Conservation (phyloP, 2,113 vertebrate species). For the Porphyrio hochstetteri region DNA sequence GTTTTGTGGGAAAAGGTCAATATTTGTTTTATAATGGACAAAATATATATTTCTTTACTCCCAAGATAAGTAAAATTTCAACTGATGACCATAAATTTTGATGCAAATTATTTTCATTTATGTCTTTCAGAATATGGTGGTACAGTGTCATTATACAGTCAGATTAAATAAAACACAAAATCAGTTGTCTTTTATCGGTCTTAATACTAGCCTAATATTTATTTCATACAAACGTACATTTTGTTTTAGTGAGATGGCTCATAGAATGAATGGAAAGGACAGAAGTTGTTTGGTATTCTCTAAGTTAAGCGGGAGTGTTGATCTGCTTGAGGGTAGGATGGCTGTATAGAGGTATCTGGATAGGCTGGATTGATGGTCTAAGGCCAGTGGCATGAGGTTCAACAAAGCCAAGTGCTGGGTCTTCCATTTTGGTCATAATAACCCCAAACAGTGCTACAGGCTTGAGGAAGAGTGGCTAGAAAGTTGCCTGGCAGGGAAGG, state of each 20-base stretch:
- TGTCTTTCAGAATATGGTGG: background rate
- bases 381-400: too few species aligned
- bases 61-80: background rate
- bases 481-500: too few species aligned
- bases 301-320: background rate
- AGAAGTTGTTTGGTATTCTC: background rate
- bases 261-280: background rate
- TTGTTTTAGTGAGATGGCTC: background rate
- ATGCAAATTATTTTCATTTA: background rate
- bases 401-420: too few species aligned
- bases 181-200: background rate
- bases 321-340: too few species aligned
- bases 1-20: background rate
- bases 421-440: too few species aligned
- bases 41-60: background rate
- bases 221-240: background rate
- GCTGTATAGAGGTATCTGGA: too few species aligned
- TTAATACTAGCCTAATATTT: background rate
- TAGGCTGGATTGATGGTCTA: too few species aligned
- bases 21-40: background rate
- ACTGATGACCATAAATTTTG: background rate
- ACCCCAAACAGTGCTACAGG: too few species aligned
- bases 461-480: too few species aligned
- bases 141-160: background rate
- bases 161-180: background rate